These are phyloP conservation scores for Bradypodion pumilum DNA, from an alignment of 2,797 vertebrate species.

Conservation along the genomic window DNA sequence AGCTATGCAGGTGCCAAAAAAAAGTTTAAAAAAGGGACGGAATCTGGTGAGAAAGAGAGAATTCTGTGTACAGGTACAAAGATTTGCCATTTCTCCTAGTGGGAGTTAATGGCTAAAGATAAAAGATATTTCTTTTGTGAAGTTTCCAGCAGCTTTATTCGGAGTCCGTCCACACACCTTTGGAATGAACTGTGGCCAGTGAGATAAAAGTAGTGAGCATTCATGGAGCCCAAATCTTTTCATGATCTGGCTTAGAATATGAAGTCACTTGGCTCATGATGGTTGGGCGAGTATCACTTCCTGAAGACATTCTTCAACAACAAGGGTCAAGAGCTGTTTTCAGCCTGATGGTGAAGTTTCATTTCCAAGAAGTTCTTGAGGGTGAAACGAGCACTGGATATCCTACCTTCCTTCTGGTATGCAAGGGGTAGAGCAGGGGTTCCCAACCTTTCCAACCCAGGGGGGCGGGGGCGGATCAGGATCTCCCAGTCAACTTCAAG, in stretches of 20 bases:
- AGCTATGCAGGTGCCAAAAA: constrained; percentile 83
- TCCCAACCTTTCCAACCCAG: too few species aligned
- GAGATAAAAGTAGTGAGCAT: constrained; percentile 1
- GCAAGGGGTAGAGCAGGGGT: neutral
- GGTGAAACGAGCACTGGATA: neutral
- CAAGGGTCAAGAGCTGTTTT: neutral
- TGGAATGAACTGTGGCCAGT: constrained; percentile 35
- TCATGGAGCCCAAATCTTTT: neutral
- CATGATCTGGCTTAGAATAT: neutral
- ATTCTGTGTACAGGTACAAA: constrained; percentile 77
- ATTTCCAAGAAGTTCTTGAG: neutral
- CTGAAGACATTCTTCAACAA: neutral
- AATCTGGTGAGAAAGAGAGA: constrained; percentile 61
- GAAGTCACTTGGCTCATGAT: neutral
- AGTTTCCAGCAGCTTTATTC: constrained; percentile 67
- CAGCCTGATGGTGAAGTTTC: neutral
- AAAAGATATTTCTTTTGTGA: constrained; percentile 81
- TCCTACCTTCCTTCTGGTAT: neutral
- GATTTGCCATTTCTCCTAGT: constrained; percentile 80
- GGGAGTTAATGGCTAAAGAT: constrained; percentile 80
- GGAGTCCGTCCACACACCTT: constrained; percentile 61
- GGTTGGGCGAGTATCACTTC: neutral
- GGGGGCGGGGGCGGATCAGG: too few species aligned
- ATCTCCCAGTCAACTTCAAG: too few species aligned
- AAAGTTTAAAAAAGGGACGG: constrained; percentile 47